phyloP scores from a whole-genome alignment of 2,888 invertebrate genomes.

The Orthosia gothica region DNA sequence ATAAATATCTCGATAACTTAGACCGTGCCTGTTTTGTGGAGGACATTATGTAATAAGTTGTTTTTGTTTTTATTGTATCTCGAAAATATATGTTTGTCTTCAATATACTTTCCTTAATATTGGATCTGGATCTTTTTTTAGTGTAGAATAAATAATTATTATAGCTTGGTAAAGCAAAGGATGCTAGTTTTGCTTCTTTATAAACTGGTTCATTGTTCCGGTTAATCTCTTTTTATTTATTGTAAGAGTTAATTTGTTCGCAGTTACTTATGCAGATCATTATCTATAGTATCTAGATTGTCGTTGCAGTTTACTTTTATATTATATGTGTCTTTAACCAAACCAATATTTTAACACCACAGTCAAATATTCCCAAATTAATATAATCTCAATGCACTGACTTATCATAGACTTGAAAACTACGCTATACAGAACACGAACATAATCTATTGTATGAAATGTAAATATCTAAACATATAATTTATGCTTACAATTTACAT shows the following conservation, averaged over 20 bases:
- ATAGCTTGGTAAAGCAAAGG: background rate
- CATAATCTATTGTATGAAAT: constrained; percentile 43
- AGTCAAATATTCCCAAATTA: background rate
- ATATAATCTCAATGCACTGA: constrained; percentile 16
- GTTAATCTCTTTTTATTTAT: background rate
- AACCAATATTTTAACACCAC: background rate
- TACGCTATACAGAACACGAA: constrained; percentile 51
- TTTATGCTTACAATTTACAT: constrained; percentile 32
- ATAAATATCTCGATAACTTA: background rate
- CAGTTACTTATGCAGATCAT: background rate
- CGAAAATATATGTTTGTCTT: constrained; percentile 18
- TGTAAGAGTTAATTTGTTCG: background rate
- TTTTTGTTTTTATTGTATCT: background rate
- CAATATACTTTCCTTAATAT: too few species aligned
- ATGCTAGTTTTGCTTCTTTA: background rate
- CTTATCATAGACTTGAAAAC: constrained; percentile 26
- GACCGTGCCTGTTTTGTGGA: constrained; percentile 11
- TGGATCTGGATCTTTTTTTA: background rate
- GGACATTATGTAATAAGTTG: constrained; percentile 5
- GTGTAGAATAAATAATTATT: background rate
- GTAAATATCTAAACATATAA: constrained; percentile 50
- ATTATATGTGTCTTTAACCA: background rate
- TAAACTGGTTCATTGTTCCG: background rate
- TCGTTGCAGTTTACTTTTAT: background rate
- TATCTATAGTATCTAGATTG: background rate